These are phyloP conservation scores for Stictonetta naevosa DNA, from an alignment of 2,113 vertebrate genomes.

Conservation along the genomic window DNA sequence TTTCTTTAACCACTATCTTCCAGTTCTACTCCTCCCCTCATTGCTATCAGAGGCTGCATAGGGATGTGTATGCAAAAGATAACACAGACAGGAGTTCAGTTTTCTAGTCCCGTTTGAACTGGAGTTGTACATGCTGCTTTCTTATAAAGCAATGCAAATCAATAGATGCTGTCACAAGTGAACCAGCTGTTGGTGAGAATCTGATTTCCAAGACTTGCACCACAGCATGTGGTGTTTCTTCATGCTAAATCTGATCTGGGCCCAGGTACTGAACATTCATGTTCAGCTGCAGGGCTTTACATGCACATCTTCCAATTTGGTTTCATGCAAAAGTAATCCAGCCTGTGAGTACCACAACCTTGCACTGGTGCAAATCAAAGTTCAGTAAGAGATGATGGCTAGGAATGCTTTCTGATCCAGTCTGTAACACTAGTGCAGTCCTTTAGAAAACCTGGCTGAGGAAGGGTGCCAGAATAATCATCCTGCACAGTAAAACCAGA, in stretches of 20 bases:
- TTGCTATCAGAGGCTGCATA: background rate
- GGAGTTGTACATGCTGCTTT: background rate
- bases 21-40: background rate
- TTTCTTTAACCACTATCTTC: background rate
- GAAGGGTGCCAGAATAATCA: background rate
- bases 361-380: background rate
- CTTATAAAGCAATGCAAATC: background rate
- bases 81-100: background rate
- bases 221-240: background rate
- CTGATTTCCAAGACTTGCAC: background rate
- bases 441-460: background rate
- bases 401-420: background rate
- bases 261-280: background rate
- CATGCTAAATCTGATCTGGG: background rate
- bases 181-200: background rate
- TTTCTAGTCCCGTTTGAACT: background rate
- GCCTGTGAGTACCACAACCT: background rate
- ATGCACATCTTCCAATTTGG: accelerated
- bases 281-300: background rate
- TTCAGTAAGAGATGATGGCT: background rate
- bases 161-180: background rate
- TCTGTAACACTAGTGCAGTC: background rate
- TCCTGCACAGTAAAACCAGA: background rate
- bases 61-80: background rate
- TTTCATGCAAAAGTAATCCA: background rate